Conservation (phyloP, 2,113 vertebrate genomes). For the Sterna hirundo region DNA sequence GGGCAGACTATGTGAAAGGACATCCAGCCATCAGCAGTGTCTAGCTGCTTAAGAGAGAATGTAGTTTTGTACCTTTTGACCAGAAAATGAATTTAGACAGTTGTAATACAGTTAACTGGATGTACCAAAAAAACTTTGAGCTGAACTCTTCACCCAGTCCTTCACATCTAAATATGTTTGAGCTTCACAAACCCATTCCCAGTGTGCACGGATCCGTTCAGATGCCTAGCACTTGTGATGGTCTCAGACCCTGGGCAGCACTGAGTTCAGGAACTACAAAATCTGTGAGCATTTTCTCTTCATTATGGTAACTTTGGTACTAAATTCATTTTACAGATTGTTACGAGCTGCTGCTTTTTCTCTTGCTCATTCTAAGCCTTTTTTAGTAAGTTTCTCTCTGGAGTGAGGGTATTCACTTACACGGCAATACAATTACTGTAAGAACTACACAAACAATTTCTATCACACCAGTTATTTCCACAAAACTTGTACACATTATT, state of each 20-base stretch:
- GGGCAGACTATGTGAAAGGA: not conserved
- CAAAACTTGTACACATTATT: not conserved
- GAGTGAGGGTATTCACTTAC: not conserved
- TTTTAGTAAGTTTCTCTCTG: not conserved
- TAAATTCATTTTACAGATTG: not conserved
- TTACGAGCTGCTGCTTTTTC: not conserved
- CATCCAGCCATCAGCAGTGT: not conserved
- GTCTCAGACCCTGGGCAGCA: not conserved
- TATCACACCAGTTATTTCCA: not conserved
- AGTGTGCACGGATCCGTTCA: not conserved
- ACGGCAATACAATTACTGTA: not conserved
- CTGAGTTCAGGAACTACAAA: not conserved
- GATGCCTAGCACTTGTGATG: not conserved
- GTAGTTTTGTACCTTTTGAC: not conserved
- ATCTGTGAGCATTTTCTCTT: not conserved
- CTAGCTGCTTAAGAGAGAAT: not conserved
- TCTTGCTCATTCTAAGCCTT: not conserved
- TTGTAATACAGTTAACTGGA: not conserved
- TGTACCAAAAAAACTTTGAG: not conserved
- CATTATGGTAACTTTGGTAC: not conserved
- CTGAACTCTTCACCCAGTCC: not conserved
- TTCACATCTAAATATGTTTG: not conserved
- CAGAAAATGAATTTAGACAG: not conserved
- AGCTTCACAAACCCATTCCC: not conserved
- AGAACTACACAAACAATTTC: not conserved